Conservation (phyloP, 2,888 invertebrate genomes). For the Cordilura impudica region DNA sequence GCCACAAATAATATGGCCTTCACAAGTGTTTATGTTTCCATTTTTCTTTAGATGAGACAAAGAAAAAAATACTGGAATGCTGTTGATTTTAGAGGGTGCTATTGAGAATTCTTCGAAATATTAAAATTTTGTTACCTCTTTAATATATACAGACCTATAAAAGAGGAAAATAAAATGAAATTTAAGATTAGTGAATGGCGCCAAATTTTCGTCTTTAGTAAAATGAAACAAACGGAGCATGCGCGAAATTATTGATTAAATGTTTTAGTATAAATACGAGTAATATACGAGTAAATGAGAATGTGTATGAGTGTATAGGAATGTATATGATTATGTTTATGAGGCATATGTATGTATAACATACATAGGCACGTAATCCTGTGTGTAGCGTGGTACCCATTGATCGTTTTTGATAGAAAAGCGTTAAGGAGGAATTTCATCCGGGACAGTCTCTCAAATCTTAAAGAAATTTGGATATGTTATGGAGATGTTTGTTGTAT, state of each 20-base stretch:
- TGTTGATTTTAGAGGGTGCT: conserved; percentile 35
- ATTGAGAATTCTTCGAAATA: neutral
- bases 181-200: conserved; percentile 50
- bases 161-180: neutral
- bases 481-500: no score
- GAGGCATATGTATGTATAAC: neutral
- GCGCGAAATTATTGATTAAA: conserved; percentile 52
- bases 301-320: neutral
- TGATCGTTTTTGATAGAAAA: no score
- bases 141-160: neutral
- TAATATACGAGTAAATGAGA: neutral
- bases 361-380: no score
- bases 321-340: neutral
- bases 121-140: neutral
- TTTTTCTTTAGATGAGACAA: neutral
- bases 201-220: conserved; percentile 49
- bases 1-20: conserved; percentile 31
- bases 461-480: no score
- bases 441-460: no score
- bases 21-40: conserved; percentile 15
- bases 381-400: no score
- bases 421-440: no score
- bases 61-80: neutral
- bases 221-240: conserved; percentile 28
- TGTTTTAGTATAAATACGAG: neutral